A percentile compares a stretch with the other conserved stretches of the same genome.
Conservation (phyloP, 1,140 invertebrate species). For the Bactericera cockerelli region DNA sequence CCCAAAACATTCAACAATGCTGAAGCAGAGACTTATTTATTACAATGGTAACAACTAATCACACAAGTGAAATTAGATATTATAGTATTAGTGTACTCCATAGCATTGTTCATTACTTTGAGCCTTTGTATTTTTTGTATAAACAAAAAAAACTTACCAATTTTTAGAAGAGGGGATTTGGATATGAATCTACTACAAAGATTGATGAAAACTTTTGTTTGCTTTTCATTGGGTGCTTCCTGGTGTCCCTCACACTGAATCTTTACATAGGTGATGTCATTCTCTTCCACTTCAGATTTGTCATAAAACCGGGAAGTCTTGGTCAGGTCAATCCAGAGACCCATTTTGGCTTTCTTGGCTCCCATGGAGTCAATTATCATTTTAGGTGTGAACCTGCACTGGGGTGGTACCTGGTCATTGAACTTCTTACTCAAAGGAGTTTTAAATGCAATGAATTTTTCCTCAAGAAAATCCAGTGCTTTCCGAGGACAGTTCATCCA, state of each 20-base stretch:
- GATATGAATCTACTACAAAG: constrained; percentile 61
- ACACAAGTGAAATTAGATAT: no score
- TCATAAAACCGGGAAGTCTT: constrained; percentile 90
- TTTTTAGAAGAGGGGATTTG: constrained; percentile 59
- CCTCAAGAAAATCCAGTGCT: constrained; percentile 49
- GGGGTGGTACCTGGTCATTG: constrained; percentile 62
- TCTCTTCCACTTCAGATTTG: constrained; percentile 52
- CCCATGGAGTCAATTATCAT: constrained; percentile 53
- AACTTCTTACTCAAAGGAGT: constrained; percentile 67
- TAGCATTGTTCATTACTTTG: no score
- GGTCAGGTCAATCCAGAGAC: constrained; percentile 91
- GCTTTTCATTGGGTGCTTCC: constrained; percentile 58
- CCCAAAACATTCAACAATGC: no score
- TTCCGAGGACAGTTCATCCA: constrained; percentile 89
- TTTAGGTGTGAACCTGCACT: constrained; percentile 60
- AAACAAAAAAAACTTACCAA: constrained; percentile 46
- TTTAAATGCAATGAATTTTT: constrained; percentile 83
- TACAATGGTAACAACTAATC: no score
- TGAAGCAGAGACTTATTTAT: no score
- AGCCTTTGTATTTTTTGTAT: no score
- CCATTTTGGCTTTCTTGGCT: constrained; percentile 63
- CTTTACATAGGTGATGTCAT: constrained; percentile 68
- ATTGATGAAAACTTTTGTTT: constrained; percentile 59
- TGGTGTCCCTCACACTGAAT: constrained; percentile 72
- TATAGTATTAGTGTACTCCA: no score